These are phyloP conservation scores for Unio delphinus DNA, from an alignment of 2,888 invertebrate genomes.

Conservation along the genomic window DNA sequence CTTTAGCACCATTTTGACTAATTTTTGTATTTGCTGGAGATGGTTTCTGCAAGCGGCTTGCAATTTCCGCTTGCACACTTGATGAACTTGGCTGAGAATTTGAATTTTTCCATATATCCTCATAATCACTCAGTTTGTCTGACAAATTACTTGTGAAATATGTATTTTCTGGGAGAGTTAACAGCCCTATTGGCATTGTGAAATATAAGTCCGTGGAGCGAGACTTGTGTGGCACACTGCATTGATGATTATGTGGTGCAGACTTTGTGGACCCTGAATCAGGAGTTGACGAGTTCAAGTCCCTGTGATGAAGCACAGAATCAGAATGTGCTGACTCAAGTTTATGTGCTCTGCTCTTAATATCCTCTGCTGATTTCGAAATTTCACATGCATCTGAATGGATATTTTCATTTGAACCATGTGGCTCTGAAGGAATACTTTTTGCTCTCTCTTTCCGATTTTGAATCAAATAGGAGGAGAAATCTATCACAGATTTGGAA, in stretches of 20 bases:
- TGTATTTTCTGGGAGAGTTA: slow-evolving; percentile 52
- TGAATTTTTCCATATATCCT: slow-evolving; percentile 84
- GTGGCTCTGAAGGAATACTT: slow-evolving; percentile 28
- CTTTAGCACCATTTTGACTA: not conserved
- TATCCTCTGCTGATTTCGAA: no score
- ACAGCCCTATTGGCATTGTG: slow-evolving; percentile 45
- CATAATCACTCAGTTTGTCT: slow-evolving; percentile 95
- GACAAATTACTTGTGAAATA: slow-evolving; percentile 90
- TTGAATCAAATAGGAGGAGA: slow-evolving; percentile 39
- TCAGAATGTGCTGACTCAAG: no score
- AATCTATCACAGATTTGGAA: slow-evolving; percentile 48
- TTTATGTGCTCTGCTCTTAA: no score
- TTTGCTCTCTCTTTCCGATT: slow-evolving; percentile 14
- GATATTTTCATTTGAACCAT: no score
- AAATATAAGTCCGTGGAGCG: slow-evolving; percentile 38
- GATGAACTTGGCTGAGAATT: slow-evolving; percentile 25
- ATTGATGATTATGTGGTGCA: slow-evolving; percentile 9
- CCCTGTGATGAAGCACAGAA: no score
- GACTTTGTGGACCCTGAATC: no score
- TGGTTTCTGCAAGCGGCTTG: slow-evolving; percentile 23
- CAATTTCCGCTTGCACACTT: slow-evolving; percentile 31
- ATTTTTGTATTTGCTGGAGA: slow-evolving; percentile 8
- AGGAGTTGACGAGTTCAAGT: no score
- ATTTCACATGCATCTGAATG: no score
- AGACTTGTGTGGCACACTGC: no score